These are phyloP conservation scores for Seira ritae DNA, from an alignment of 2,888 invertebrate species.

Conservation along the genomic window DNA sequence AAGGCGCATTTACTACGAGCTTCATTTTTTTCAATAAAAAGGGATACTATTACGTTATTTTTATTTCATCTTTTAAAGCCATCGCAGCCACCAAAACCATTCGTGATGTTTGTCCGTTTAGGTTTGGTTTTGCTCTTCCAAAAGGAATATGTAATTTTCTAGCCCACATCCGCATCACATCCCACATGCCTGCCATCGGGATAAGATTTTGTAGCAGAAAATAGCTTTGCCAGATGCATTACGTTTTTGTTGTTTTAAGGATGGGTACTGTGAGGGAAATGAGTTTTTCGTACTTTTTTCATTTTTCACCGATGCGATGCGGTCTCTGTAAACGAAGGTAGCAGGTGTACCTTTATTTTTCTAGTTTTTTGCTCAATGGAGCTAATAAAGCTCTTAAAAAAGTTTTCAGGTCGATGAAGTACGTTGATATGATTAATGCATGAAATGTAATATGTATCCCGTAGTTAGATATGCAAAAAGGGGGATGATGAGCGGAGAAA, in stretches of 20 bases:
- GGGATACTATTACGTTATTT: no score
- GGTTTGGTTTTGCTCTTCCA: no score
- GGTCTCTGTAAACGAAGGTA: not conserved
- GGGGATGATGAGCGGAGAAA: not conserved
- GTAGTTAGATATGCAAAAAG: not conserved
- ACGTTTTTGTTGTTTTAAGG: not conserved
- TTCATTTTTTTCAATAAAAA: no score
- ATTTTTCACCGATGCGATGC: conserved; percentile 2
- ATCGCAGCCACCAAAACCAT: no score
- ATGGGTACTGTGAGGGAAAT: not conserved
- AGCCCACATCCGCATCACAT: conserved; percentile 17
- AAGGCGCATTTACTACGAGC: no score
- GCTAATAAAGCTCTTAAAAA: not conserved
- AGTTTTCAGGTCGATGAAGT: not conserved
- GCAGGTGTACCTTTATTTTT: conserved; percentile 5
- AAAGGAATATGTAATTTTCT: not conserved
- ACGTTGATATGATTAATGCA: conserved; percentile 13
- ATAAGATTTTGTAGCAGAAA: not conserved
- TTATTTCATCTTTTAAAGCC: no score
- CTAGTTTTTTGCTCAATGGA: not conserved
- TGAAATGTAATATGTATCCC: not conserved
- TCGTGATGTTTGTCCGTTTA: no score
- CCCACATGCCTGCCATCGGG: conserved; percentile 12
- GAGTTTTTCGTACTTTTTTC: not conserved
- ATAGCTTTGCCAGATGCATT: not conserved